Evolutionary conservation across 2,888 invertebrate species (phyloP), one percentile per base, ranked within the genome.

Genomic region (Halictus quadricinctus): DNA sequence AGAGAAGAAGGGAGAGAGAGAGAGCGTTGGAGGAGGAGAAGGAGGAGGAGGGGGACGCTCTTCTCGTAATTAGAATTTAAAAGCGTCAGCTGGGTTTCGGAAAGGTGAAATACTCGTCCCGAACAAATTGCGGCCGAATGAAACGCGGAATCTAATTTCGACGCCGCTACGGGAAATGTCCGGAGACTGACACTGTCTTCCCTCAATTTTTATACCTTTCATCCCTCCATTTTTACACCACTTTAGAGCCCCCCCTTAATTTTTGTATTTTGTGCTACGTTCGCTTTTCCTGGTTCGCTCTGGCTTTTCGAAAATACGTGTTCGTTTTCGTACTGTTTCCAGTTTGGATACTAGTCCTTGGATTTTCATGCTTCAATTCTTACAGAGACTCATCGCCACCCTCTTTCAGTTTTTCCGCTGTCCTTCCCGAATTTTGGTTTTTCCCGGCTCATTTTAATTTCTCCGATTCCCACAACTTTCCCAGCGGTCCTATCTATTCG

Each of bases 51-150:
- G 46, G 64, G 75, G 18, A 21, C 36, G 76, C 77, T 86, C 78
- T 76, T 73, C 76, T 70, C 54, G 83, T 80, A 86, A 89, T 86
- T 84, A 83, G 79, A 88, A 89, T 86, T 86, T 81, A 84, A 84
- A 84, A 82, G 75, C 81, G 72, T 46, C 58, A 50, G 66, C n/a
- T 29, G 36, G 66, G 43, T 66, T 66, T 80, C 58, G 78, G 25
- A 58, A 58, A 72, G 43, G 72, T 18, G 74, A 41, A 74, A 74
- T 74, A 41, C 58, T 43, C 41, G 54, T 58, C 58, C 54, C 41
- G 74, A 41, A 76, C 41, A 48, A 79, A 66, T 54, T 25, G 46
- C 64, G 41, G 48, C 50, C 72, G 80, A 73, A 36, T 72, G 41
- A 64, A 73, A 25, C n/a, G 18, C 66, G 41, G n/a, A 18, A 66